Conservation (phyloP, 2,797 vertebrate genomes). For the Pipistrellus nathusii region DNA sequence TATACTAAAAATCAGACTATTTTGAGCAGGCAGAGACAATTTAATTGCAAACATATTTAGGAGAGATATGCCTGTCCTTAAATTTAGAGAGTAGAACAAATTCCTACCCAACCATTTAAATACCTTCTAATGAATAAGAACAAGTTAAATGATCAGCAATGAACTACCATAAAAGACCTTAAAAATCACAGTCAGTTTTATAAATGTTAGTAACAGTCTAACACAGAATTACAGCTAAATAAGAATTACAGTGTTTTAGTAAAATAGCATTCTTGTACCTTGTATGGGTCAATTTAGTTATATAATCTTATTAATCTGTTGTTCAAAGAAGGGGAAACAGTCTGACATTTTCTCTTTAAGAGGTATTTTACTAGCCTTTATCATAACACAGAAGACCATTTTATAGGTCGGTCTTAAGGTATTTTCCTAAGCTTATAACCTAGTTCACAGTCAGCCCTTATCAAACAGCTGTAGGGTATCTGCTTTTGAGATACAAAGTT, state of each 20-base stretch:
- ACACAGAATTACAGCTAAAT: neutral
- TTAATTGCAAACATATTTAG: constrained; percentile 71
- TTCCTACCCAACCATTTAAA: constrained; percentile 40
- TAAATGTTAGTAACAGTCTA: neutral
- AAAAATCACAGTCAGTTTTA: constrained; percentile 10
- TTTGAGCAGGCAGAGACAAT: constrained; percentile 52
- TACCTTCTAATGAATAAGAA: constrained; percentile 40
- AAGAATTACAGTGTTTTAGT: neutral
- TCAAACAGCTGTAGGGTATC: neutral
- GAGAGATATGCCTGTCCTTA: constrained; percentile 6
- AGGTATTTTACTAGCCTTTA: neutral
- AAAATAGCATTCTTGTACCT: neutral
- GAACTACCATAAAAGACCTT: neutral
- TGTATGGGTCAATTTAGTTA: neutral
- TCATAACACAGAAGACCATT: neutral
- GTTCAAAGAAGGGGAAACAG: neutral
- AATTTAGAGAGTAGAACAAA: neutral
- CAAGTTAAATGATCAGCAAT: constrained; percentile 26
- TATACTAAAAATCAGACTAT: constrained; percentile 49
- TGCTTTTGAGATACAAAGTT: neutral
- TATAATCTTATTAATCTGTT: neutral
- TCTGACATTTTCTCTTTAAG: neutral
- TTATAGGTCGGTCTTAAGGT: neutral
- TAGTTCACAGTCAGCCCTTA: neutral
- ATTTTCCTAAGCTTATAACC: neutral